Conservation (phyloP, 2,888 invertebrate species). For the Drosophila meridiana region DNA sequence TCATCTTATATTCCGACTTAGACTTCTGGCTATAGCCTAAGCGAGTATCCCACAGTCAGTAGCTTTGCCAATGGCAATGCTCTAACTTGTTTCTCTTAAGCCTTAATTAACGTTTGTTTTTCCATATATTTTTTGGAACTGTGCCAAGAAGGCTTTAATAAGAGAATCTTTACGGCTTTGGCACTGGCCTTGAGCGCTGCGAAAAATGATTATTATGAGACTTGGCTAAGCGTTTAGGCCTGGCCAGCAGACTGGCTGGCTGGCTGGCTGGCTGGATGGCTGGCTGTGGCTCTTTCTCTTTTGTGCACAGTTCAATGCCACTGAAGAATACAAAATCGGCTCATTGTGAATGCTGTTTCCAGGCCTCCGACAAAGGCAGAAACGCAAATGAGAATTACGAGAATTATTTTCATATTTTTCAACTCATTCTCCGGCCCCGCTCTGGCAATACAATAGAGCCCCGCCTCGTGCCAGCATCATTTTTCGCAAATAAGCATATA, state of each 20-base stretch:
- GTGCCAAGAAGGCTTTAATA: constrained; percentile 65
- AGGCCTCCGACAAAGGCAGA: constrained; percentile 56
- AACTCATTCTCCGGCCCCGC: constrained; percentile 6
- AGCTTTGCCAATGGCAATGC: not conserved
- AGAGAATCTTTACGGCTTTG: constrained; percentile 61
- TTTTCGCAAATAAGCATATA: constrained; percentile 54
- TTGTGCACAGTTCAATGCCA: constrained; percentile 72
- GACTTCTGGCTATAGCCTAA: not conserved
- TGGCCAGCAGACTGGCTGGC: not conserved
- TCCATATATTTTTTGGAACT: constrained; percentile 33
- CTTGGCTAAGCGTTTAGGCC: constrained; percentile 13
- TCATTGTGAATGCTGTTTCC: constrained; percentile 67
- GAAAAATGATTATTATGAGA: constrained; percentile 45
- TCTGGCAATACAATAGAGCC: constrained; percentile 34
- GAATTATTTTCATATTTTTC: constrained; percentile 33
- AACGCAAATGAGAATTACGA: constrained; percentile 63
- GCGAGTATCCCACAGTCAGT: not conserved
- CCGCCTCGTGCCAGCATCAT: constrained; percentile 25
- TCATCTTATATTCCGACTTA: not conserved
- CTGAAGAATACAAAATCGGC: constrained; percentile 41
- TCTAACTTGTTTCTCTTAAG: constrained; percentile 1
- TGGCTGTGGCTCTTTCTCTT: constrained; percentile 35
- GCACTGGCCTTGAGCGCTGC: constrained; percentile 70
- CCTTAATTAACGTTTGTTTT: constrained; percentile 5
- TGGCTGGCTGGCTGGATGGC: not conserved